Conservation (phyloP, 2,888 invertebrate species). For the Slavum lentiscoides region DNA sequence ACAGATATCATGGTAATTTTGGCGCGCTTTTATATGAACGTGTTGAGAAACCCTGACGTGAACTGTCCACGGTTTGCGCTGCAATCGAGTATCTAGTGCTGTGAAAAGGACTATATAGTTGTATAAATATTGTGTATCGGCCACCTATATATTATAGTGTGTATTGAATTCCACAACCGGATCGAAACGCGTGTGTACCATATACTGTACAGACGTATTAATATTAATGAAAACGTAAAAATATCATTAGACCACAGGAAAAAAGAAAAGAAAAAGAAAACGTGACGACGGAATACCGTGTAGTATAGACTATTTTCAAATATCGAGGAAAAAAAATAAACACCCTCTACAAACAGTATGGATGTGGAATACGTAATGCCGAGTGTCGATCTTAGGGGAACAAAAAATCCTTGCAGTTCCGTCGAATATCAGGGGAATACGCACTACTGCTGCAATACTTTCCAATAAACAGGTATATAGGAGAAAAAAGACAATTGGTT, state of each 20-base stretch:
- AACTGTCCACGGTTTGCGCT: too few relatives aligned
- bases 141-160: too few relatives aligned
- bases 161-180: not conserved
- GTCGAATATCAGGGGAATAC: conserved; percentile 39
- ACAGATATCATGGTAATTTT: too few relatives aligned
- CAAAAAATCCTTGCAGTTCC: conserved; percentile 30
- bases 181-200: not conserved
- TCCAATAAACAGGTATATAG: not conserved
- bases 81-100: too few relatives aligned
- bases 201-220: not conserved
- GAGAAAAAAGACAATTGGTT: not conserved
- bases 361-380: conserved; percentile 23
- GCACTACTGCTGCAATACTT: not conserved
- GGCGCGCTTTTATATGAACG: too few relatives aligned
- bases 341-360: conserved; percentile 28
- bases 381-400: not conserved
- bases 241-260: not conserved
- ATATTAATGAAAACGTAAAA: conserved; percentile 29
- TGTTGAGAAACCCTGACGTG: too few relatives aligned
- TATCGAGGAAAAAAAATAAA: conserved; percentile 17
- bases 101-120: too few relatives aligned
- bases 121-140: too few relatives aligned
- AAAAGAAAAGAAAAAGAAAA: not conserved
- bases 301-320: conserved; percentile 22
- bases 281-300: not conserved